phyloP scores from a whole-genome alignment of 2,888 invertebrate species.

The Pyrgus malvae region DNA sequence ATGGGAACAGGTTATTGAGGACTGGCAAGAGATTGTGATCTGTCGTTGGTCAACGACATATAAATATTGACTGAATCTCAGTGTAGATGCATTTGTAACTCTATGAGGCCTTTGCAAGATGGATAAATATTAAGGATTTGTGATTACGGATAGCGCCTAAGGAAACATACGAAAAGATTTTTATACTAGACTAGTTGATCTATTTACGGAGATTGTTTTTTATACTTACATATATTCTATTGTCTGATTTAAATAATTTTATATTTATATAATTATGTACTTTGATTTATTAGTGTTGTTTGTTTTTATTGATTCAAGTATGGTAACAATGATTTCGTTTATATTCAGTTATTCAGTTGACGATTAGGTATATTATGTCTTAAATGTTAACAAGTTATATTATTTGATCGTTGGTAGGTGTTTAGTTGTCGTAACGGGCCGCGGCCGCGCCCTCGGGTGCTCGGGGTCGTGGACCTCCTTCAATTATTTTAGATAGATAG shows the following conservation, averaged over 20 bases:
- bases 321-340: constrained; percentile 69
- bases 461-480: constrained; percentile 72
- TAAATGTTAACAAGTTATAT: constrained; percentile 68
- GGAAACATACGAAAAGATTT: constrained; percentile 82
- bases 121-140: constrained; percentile 81
- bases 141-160: constrained; percentile 83
- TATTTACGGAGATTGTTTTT: constrained; percentile 83
- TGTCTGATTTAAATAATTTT: constrained; percentile 81
- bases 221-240: constrained; percentile 82
- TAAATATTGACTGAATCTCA: constrained; percentile 83
- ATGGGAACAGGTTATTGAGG: constrained; percentile 61
- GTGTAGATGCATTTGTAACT: constrained; percentile 82
- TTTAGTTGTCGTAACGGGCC: constrained; percentile 56
- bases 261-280: constrained; percentile 77
- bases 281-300: constrained; percentile 82
- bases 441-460: constrained; percentile 50
- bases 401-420: constrained; percentile 73
- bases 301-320: constrained; percentile 77
- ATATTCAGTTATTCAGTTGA: constrained; percentile 65
- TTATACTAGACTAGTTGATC: constrained; percentile 82
- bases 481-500: constrained; percentile 70
- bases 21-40: constrained; percentile 82
- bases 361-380: constrained; percentile 50
- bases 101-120: constrained; percentile 82
- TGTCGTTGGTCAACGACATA: constrained; percentile 82